Evolutionary conservation across 2,888 invertebrate species (phyloP).

Genomic region (Thecocarcelia acutangulata): DNA sequence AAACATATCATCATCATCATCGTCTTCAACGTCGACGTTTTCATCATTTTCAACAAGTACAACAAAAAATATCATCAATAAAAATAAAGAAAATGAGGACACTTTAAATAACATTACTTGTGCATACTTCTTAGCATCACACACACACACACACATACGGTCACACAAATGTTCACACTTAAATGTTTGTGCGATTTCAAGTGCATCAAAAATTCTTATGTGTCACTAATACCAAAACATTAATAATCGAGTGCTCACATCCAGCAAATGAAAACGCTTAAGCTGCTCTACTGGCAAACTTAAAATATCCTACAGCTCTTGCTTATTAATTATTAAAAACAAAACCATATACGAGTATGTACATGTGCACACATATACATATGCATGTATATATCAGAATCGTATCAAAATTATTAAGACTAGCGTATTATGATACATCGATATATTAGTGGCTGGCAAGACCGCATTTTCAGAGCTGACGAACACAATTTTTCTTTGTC

Average conservation of each 20-base stretch:
- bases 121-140: background rate
- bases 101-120: slow-evolving; percentile 44
- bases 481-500: too few species aligned
- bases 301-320: background rate
- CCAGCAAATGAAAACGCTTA: background rate
- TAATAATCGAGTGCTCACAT: background rate
- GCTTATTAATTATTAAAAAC: slow-evolving; percentile 29
- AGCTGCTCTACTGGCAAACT: slow-evolving; percentile 11
- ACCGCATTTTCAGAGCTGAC: too few species aligned
- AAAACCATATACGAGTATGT: background rate
- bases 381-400: background rate
- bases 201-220: slow-evolving; percentile 54
- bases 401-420: too few species aligned
- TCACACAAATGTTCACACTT: too few species aligned
- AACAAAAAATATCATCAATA: slow-evolving; percentile 41
- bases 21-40: background rate
- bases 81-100: slow-evolving; percentile 50
- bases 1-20: slow-evolving; percentile 32
- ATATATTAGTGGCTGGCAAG: too few species aligned
- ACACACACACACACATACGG: background rate
- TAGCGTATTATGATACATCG: too few species aligned
- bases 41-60: slow-evolving; percentile 25
- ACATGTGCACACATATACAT: too few species aligned
- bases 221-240: slow-evolving; percentile 36
- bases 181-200: slow-evolving; percentile 38